Evolutionary conservation across 2,797 vertebrate species (phyloP), one percentile per base, ranked within the genome.

Genomic region (Neosilurus hyrtlii): DNA sequence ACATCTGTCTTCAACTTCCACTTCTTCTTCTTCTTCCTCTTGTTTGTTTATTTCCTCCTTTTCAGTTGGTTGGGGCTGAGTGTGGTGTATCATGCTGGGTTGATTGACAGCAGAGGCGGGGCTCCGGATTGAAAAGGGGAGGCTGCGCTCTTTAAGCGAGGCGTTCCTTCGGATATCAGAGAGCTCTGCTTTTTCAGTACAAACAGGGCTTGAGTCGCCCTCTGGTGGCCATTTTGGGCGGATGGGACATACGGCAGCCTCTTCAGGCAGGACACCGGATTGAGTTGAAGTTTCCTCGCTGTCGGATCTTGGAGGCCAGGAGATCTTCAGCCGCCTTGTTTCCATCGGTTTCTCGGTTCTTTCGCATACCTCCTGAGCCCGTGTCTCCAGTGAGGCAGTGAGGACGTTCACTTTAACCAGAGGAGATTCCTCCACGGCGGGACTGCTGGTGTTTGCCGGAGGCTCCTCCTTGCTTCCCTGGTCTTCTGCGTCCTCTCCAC

Each of bases 361-460:
- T 85, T 94, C 94, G 0, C 86, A 3, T 0, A 84, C 84, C 2
- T 61, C 59, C 71, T 94, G 93, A 1, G 90, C 89, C 89, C 93
- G 95, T 63, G 96, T 97, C 91, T 99, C 97, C 95, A 99, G 96
- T 0, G 89, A 96, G 35, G 97, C 97, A 0, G 91, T 94, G 86
- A 98, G 92, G 66, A 96, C 87, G 14, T 96, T 97, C 59, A 98
- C 97, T 73, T 97, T 98, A 1, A 96, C 96, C 88, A 96, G 94
- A 0, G 97, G 96, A 68, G 96, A 95, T 84, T 98, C 96, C 92
- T 99, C 97, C 70, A 98, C 96, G 0, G 93, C 93, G n/a, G 97
- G 94, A 88, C 93, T 96, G 1, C 85, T 81, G 83, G 79, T 70
- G 26, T 90, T 86, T 0, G 92, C 92, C n/a, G 86, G 59, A n/a